Base-by-base conservation (phyloP, 2,797 vertebrate genomes). In the Myripristis murdjan region DNA sequence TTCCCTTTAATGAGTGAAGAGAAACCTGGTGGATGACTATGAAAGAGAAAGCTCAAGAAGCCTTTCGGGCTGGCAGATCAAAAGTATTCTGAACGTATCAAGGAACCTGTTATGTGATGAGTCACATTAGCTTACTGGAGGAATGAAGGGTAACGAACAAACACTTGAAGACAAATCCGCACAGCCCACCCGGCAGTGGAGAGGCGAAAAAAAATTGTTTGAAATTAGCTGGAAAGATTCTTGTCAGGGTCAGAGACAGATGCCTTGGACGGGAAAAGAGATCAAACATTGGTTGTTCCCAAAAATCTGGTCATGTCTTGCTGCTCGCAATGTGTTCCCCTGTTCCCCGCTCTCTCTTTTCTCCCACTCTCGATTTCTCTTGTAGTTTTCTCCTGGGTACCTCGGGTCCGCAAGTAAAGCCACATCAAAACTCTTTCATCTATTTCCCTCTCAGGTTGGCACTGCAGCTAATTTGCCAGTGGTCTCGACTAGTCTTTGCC, bases 41-140 rank as follows among this genome's bases (percentile, higher is more conserved):
- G 82, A 82, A 86, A 81, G 53, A 49, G 66, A 77, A 73, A 67
- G 48, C 48, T 61, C 46, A 37, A 61, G 69, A 73, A 68, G 74
- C 71, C 79, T 81, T 77, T 71, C 70, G 71, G 79, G 73, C 53
- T 48, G 23, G 20, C 41, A 85, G 84, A 91, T 90, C 66, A 90
- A 90, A 91, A 70, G 83, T 73, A 60, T 77, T 80, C 61, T 37
- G 59, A 66, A 75, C 44, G 3, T 37, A 75, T 75, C 58, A 75
- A 64, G 75, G 67, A 90, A 86, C 62, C 78, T 55, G 71, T 81
- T 81, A 76, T 68, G 71, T 57, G 70, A 81, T 86, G 86, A 84
- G 55, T 90, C 86, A 86, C 68, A 68, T 84, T 70, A 78, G 59
- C 77, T 65, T 35, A 56, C 33, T 49, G 70, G 53, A 41, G 49